A percentile compares a stretch with the other conserved stretches of the same genome.
Conservation (phyloP, 2,113 vertebrate genomes). For the Phalacrocorax aristotelis region DNA sequence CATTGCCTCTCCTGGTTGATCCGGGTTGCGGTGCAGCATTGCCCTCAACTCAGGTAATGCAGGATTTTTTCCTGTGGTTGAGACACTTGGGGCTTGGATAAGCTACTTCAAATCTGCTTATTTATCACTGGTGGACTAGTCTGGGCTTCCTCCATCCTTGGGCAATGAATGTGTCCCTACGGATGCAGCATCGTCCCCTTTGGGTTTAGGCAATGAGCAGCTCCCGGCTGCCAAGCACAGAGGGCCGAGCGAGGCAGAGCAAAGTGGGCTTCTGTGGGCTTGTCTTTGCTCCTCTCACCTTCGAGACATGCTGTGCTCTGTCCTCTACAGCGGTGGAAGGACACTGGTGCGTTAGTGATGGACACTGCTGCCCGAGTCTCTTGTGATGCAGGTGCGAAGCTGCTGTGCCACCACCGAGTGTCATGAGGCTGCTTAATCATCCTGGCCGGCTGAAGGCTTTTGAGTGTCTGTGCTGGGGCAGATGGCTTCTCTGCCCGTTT, state of each 20-base stretch:
- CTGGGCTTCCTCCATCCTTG: not conserved
- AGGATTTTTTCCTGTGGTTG: not conserved
- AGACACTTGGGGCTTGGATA: not conserved
- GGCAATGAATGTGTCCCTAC: rapidly evolving
- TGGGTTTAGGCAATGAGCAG: not conserved
- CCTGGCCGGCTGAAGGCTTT: not conserved
- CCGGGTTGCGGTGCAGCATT: not conserved
- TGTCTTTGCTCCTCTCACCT: not conserved
- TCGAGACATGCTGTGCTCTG: not conserved
- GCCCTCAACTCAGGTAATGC: not conserved
- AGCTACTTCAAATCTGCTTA: not conserved
- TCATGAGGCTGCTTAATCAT: not conserved
- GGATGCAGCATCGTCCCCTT: rapidly evolving
- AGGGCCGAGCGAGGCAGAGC: not conserved
- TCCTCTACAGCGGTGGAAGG: not conserved
- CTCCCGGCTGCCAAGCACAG: not conserved
- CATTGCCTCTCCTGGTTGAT: not conserved
- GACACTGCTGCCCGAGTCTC: not conserved
- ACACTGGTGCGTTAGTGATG: not conserved
- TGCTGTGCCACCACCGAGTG: not conserved
- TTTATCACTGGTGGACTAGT: not conserved
- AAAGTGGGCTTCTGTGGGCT: not conserved
- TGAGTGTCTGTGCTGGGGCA: rapidly evolving
- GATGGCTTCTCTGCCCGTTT: not conserved
- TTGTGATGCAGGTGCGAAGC: not conserved